Conservation (phyloP, 2,797 vertebrate species). For the Lithobates sylvaticus region DNA sequence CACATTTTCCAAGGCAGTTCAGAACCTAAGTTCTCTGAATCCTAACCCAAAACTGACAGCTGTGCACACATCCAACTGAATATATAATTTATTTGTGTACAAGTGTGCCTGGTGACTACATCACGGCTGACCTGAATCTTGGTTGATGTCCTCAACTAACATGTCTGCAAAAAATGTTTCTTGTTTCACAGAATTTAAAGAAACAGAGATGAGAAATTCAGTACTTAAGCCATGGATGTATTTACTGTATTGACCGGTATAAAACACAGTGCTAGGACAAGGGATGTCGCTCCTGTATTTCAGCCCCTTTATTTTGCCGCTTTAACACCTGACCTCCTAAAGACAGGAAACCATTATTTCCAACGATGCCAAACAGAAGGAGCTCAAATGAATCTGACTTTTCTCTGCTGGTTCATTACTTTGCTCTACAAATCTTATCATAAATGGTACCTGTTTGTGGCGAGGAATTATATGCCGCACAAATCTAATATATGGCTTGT, state of each 20-base stretch:
- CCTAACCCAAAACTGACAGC: constrained; percentile 20
- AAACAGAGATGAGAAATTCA: not conserved
- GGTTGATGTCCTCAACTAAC: constrained; percentile 31
- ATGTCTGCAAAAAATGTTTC: not conserved
- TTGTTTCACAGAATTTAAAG: not conserved
- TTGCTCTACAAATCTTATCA: not conserved
- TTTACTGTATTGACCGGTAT: constrained; percentile 15
- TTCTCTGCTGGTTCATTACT: not conserved
- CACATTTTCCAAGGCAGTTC: not conserved
- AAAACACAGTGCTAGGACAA: constrained; percentile 16
- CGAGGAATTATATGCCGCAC: too few species aligned
- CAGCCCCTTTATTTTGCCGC: constrained; percentile 22
- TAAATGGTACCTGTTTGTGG: not conserved
- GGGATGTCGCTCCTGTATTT: constrained; percentile 8
- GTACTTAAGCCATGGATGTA: constrained; percentile 11
- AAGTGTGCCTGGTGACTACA: constrained; percentile 19
- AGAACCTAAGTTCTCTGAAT: not conserved
- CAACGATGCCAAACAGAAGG: not conserved
- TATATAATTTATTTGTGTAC: constrained; percentile 40
- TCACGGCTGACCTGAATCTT: constrained; percentile 18
- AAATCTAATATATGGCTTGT: too few species aligned
- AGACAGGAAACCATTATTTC: constrained; percentile 26
- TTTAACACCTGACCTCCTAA: constrained; percentile 34
- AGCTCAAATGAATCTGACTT: not conserved
- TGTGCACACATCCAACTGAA: constrained; percentile 12